Conservation (phyloP, 1,140 invertebrate species). For the Hycleus cichorii region DNA sequence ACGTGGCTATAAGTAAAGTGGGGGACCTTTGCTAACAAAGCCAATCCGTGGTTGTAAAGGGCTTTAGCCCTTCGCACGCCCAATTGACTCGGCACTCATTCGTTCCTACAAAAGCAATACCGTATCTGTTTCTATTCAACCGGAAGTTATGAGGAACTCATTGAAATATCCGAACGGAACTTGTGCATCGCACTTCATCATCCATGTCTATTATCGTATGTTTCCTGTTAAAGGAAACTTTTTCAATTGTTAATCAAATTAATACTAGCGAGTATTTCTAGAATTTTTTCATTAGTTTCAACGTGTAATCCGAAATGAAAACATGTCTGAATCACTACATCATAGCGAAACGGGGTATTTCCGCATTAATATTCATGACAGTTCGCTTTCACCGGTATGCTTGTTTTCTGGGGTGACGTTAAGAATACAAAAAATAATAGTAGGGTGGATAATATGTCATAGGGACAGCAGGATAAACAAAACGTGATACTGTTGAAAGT, state of each 20-base stretch:
- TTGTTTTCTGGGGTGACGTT: conserved; percentile 3
- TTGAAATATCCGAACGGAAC: conserved; percentile 32
- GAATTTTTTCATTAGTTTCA: too few relatives aligned
- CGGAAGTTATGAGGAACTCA: conserved; percentile 34
- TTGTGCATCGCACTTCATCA: conserved; percentile 23
- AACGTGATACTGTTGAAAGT: too few relatives aligned
- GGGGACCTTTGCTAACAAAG: conserved; percentile 30
- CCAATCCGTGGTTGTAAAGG: conserved; percentile 30
- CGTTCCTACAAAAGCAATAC: conserved; percentile 21
- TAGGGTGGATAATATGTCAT: too few relatives aligned
- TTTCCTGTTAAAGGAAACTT: conserved; percentile 16
- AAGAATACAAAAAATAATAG: conserved; percentile 3
- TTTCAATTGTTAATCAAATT: too few relatives aligned
- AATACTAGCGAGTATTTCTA: too few relatives aligned
- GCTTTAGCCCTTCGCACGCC: conserved; percentile 28
- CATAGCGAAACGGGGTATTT: background rate
- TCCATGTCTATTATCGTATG: conserved; percentile 15
- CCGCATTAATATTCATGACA: conserved; percentile 17
- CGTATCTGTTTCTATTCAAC: conserved; percentile 25
- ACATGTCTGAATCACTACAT: background rate
- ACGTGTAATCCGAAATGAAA: too few relatives aligned
- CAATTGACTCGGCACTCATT: conserved; percentile 34
- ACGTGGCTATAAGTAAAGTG: too few relatives aligned
- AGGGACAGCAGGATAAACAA: too few relatives aligned
- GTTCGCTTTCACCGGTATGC: background rate